These are phyloP conservation scores for Candoia aspera DNA, from an alignment of 2,113 vertebrate species.

Conservation along the genomic window DNA sequence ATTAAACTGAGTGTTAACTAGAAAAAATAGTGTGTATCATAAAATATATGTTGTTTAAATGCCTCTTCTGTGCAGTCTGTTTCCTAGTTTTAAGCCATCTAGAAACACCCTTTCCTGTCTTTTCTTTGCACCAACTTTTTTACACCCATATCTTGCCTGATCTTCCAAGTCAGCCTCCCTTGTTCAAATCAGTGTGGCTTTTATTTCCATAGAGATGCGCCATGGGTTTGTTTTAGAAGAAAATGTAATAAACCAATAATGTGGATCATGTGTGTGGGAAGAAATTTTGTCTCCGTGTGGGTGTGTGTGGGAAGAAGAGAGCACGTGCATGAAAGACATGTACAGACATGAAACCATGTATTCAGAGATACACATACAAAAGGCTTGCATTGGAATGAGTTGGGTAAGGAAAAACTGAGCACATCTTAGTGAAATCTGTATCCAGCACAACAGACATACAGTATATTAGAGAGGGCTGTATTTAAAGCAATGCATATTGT, in stretches of 20 bases:
- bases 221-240: too few relatives aligned
- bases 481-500: neutral
- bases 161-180: neutral
- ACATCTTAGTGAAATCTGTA: neutral
- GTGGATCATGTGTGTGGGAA: neutral
- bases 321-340: neutral
- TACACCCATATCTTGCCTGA: neutral
- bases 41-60: neutral
- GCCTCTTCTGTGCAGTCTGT: neutral
- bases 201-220: too few relatives aligned
- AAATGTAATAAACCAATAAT: neutral
- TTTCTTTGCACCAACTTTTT: neutral
- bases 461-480: neutral
- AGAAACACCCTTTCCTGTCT: neutral
- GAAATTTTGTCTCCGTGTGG: neutral
- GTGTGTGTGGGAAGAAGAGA: neutral
- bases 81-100: neutral
- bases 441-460: neutral
- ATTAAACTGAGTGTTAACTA: neutral
- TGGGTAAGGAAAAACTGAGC: neutral
- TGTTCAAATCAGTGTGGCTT: neutral
- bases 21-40: neutral
- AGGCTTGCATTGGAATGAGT: neutral
- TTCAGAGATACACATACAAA: neutral
- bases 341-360: neutral